Base-by-base conservation (phyloP, 1,140 invertebrate genomes). In the Arctopsyche grandis region DNA sequence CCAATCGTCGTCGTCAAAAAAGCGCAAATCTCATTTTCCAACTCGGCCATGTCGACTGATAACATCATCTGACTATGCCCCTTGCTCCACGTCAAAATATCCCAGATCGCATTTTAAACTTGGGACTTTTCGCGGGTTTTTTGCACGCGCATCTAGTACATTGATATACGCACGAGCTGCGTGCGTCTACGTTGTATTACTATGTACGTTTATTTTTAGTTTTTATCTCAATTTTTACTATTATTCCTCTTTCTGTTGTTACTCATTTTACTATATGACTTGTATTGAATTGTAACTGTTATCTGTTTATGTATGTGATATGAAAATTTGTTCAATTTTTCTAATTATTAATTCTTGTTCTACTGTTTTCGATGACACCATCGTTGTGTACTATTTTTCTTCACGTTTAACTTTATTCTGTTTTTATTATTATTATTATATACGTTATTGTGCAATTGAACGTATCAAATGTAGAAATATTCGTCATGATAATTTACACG, bases 221-320 rank as follows among this genome's bases (percentile, higher is more conserved):
- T 56, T 56, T 56, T 56, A 56, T 56, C 52, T n/a, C 52, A n/a
- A n/a, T 7, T 46, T 52, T 19, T 9, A 19, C 56, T 60, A 21
- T 60, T 60, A 60, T 16, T 60, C 56, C 21, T 56, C 16, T 60
- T 60, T 19, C 21, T 60, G 21, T 60, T 56, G 52, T 56, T 56
- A 56, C 19, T 16, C 19, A n/a, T 56, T 56, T 5, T 60, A 60
- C 56, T 60, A 60, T 60, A 14, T 14, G 52, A 56, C n/a, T 38
- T 4, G 1, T 38, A 38, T 38, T 38, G 29, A 38, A 38, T 38
- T 38, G 29, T 38, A 38, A 38, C 29, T 38, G 29, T 38, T 38
- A 38, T 38, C 29, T 38, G 1, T 38, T 38, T 38, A 38, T 38
- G 29, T 7, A 38, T 38, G 29, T 38, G 29, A 38, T 38, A 38